Conservation (phyloP, 2,797 vertebrate species). For the Nothura maculosa region DNA sequence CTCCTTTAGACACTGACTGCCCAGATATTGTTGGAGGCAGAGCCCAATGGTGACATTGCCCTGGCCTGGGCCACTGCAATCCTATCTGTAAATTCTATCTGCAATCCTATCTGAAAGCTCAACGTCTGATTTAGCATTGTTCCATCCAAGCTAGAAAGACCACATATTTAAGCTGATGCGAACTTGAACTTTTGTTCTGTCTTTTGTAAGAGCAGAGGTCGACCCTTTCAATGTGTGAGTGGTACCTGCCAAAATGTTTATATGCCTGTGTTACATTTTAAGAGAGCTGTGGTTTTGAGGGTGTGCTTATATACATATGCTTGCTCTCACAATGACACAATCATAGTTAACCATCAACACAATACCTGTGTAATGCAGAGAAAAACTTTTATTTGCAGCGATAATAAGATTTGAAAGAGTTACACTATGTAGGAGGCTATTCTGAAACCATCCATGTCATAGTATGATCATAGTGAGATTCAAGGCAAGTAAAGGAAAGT, state of each 20-base stretch:
- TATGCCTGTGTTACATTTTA: not conserved
- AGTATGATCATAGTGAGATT: fast-evolving
- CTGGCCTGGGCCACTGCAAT: not conserved
- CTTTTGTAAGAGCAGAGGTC: not conserved
- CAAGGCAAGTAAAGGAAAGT: not conserved
- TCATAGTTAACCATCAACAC: not conserved
- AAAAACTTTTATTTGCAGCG: not conserved
- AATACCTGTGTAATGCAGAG: not conserved
- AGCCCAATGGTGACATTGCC: not conserved
- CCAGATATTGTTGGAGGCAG: not conserved
- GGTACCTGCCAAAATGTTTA: not conserved
- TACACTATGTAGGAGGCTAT: not conserved
- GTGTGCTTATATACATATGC: not conserved
- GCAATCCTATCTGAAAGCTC: not conserved
- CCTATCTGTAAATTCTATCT: not conserved
- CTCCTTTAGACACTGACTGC: not conserved
- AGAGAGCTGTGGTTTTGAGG: fast-evolving
- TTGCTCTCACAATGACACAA: not conserved
- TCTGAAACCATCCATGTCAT: not conserved
- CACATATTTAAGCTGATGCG: not conserved
- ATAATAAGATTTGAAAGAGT: not conserved
- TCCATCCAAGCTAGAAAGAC: not conserved
- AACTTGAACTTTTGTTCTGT: fast-evolving
- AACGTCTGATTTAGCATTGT: fast-evolving
- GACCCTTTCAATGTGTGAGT: no score